These are phyloP conservation scores for Pimpla rufipes DNA, from an alignment of 2,888 invertebrate genomes.

Conservation along the genomic window DNA sequence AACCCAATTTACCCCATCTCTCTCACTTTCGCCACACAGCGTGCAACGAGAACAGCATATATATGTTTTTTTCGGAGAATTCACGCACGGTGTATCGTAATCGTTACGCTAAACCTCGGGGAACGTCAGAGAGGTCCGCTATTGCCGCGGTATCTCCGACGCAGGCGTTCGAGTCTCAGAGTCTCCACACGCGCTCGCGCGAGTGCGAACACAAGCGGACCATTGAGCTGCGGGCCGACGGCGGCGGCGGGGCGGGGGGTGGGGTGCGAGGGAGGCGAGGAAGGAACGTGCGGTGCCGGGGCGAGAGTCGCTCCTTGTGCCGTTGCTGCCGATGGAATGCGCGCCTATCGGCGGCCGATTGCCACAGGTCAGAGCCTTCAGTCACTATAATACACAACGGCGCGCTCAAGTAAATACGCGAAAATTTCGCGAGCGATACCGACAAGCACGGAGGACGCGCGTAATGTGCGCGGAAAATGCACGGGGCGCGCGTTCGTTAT, in stretches of 20 bases:
- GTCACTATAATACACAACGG: conserved; percentile 74
- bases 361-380: conserved; percentile 84
- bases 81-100: neutral
- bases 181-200: neutral
- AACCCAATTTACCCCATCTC: neutral
- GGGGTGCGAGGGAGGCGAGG: neutral
- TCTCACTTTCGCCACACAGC: neutral
- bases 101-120: neutral
- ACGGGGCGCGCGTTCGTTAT: conserved; percentile 27
- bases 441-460: neutral
- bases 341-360: conserved; percentile 82
- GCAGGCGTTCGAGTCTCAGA: neutral
- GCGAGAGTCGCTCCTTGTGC: conserved; percentile 51
- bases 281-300: neutral
- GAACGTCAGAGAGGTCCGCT: neutral
- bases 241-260: neutral
- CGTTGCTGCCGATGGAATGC: conserved; percentile 79
- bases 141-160: neutral
- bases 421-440: conserved; percentile 77
- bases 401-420: conserved; percentile 73
- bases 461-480: neutral
- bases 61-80: neutral
- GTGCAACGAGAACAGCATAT: neutral
- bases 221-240: conserved; percentile 76
- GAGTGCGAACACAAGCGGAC: conserved; percentile 77